Percentiles rank a stretch among this genome's conserved stretches.
These are phyloP conservation scores for Lysiphlebus fabarum DNA, from an alignment of 1,140 invertebrate species.

Conservation along the genomic window DNA sequence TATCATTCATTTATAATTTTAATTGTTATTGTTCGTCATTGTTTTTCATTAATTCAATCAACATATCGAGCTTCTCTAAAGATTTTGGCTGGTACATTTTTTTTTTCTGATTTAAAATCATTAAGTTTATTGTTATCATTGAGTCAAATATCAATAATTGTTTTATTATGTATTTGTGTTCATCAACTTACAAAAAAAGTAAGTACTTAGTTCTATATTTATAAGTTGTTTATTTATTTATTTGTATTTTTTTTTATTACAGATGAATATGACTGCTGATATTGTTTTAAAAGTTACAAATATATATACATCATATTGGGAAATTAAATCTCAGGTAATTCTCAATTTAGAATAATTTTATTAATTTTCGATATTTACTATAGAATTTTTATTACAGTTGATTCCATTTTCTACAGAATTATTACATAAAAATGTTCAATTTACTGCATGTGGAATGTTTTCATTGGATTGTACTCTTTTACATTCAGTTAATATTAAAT, in stretches of 20 bases:
- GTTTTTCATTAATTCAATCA: background rate
- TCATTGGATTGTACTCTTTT: constrained; percentile 17
- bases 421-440: constrained; percentile 12
- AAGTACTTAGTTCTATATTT: no score
- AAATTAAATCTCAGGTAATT: background rate
- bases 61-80: no score
- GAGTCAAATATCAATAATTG: no score
- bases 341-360: background rate
- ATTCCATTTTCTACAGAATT: constrained; percentile 13
- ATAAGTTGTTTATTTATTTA: background rate
- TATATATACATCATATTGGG: background rate
- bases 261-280: constrained; percentile 4
- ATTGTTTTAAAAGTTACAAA: background rate
- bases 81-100: no score
- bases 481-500: constrained; percentile 15
- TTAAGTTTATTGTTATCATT: no score
- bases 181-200: no score
- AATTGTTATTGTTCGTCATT: background rate
- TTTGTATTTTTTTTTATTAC: background rate
- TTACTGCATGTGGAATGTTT: constrained; percentile 20
- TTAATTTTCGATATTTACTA: background rate
- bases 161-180: no score
- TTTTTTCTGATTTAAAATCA: no score
- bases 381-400: constrained; percentile 9
- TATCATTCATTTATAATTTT: background rate